Conservation (phyloP, 2,113 vertebrate species). For the Anoura caudifer region DNA sequence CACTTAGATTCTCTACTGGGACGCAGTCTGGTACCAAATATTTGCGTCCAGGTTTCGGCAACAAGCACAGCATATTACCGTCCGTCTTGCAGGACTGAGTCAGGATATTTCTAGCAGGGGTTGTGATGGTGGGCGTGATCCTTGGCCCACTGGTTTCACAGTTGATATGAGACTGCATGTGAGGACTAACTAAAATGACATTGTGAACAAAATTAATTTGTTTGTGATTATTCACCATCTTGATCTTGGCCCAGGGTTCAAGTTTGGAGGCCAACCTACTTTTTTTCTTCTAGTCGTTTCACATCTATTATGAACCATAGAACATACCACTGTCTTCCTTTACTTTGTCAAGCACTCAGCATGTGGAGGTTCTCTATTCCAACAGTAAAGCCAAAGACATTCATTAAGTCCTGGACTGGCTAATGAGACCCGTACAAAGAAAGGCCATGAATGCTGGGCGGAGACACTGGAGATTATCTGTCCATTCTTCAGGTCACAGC, state of each 20-base stretch:
- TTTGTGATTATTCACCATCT: background rate
- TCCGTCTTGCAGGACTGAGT: background rate
- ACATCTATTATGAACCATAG: background rate
- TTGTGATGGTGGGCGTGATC: background rate
- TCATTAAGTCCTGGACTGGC: background rate
- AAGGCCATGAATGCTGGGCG: background rate
- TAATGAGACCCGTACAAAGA: background rate
- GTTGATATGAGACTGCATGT: background rate
- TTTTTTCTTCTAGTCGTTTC: background rate
- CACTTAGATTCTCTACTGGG: background rate
- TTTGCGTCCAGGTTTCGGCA: background rate
- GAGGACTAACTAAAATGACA: background rate
- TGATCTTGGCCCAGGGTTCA: background rate
- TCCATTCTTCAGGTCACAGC: background rate
- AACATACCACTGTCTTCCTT: background rate
- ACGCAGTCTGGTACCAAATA: background rate
- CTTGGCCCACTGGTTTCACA: background rate
- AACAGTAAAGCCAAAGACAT: background rate
- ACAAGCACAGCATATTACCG: background rate
- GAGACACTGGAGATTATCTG: background rate
- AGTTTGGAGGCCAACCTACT: background rate
- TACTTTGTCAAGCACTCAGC: background rate
- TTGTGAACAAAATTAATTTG: background rate
- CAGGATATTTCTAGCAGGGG: background rate
- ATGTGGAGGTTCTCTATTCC: background rate